These are phyloP conservation scores for Drosophila infuscata DNA, from an alignment of 2,888 invertebrate genomes.

Conservation along the genomic window DNA sequence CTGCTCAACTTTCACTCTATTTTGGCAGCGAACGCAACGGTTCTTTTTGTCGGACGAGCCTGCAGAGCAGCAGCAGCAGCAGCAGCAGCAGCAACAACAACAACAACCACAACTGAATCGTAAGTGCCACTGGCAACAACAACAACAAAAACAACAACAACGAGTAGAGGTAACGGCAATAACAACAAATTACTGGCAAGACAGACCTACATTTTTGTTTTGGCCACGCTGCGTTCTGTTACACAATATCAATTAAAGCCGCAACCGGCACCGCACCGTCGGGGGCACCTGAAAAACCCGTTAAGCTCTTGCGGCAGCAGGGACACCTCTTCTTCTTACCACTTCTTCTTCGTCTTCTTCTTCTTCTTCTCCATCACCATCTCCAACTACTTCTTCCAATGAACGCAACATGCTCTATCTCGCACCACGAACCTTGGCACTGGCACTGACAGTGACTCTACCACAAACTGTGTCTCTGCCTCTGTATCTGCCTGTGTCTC, in stretches of 20 bases:
- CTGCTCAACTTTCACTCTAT: constrained; percentile 73
- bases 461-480: constrained; percentile 12
- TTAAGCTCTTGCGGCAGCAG: constrained; percentile 57
- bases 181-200: constrained; percentile 61
- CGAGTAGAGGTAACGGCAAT: constrained; percentile 19
- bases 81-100: constrained; percentile 10
- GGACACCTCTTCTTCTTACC: constrained; percentile 45
- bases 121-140: constrained; percentile 47
- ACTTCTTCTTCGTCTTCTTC: background rate
- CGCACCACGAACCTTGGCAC: constrained; percentile 56
- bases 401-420: constrained; percentile 71
- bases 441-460: constrained; percentile 23
- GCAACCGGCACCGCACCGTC: constrained; percentile 22
- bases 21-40: constrained; percentile 75
- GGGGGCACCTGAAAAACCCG: constrained; percentile 75
- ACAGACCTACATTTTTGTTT: constrained; percentile 65
- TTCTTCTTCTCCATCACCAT: background rate
- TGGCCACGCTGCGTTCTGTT: constrained; percentile 77
- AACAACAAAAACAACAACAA: constrained; percentile 16
- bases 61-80: constrained; percentile 27
- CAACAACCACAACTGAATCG: constrained; percentile 10
- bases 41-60: constrained; percentile 60
- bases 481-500: constrained; percentile 4
- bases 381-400: background rate
- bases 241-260: constrained; percentile 75